Base-by-base conservation (phyloP, 2,888 invertebrate species). In the Nemotelus nigrinus region DNA sequence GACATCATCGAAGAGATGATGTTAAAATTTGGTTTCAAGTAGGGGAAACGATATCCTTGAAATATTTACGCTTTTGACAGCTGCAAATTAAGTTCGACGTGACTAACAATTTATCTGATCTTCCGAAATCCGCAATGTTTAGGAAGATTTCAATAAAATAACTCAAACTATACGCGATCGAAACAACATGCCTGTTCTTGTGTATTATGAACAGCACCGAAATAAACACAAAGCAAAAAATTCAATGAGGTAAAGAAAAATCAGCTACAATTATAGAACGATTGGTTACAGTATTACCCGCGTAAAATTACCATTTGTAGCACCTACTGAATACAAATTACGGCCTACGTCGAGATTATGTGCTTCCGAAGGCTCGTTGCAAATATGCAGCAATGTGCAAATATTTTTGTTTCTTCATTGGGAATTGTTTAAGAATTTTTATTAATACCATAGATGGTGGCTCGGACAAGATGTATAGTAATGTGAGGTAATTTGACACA, bases 281-380 rank as follows among this genome's bases (percentile, higher is more conserved):
- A 25, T 25, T 25, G 25, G 25, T 25, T 25, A 25, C 25, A 25
- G 25, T 6, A 57, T 25, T 48, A 67, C 67, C 67, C 39, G 67
- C 25, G 47, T 48, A 48, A 67, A 39, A 67, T 67, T 67, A 48
- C 67, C 67, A 67, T 67, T 44, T 67, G 67, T 48, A 8, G 39
- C 67, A 48, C 67, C 67, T 67, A 48, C 67, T 67, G 67, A 67
- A 67, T 67, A 67, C 50, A 39, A 67, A 67, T 67, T 67, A 67
- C 25, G 63, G 63, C 25, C n/a, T 48, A n/a, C 50, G 65, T 47
- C 25, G 48, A 57, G 57, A 67, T 67, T 50, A 25, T 7, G 7
- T 67, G 47, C 67, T 67, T 67, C 50, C 67, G 50, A 67, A 67
- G 47, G 41, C 48, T 48, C 50, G 39, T 3, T 25, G 25, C 25